A percentile compares a stretch with the other conserved stretches of the same genome.
Evolutionary conservation across 2,888 invertebrate species (phyloP).

Genomic region (Idaea dimidiata): DNA sequence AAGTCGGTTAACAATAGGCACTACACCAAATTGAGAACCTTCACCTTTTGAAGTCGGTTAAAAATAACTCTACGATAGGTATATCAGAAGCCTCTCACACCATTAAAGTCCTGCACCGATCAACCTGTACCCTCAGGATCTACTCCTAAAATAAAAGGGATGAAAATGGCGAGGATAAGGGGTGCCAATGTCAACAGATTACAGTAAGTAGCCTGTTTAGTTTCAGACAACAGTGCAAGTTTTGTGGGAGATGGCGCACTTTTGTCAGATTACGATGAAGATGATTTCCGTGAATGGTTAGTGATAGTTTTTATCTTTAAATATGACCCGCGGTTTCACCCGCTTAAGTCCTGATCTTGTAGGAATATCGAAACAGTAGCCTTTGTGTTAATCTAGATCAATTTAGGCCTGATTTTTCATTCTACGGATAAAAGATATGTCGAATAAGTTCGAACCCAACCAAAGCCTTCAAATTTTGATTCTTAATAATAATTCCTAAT

Average conservation of each 20-base stretch:
- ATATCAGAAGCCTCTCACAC: background rate
- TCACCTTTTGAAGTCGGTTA: background rate
- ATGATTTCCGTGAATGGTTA: background rate
- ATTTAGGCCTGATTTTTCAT: too few relatives aligned
- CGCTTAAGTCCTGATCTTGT: too few relatives aligned
- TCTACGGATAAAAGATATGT: too few relatives aligned
- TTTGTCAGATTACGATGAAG: background rate
- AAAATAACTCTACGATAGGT: background rate
- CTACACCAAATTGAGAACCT: background rate
- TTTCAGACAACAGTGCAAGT: background rate
- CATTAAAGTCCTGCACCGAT: slow-evolving; percentile 17
- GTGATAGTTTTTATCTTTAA: background rate
- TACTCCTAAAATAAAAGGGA: background rate
- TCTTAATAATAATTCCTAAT: too few relatives aligned
- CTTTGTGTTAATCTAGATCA: too few relatives aligned
- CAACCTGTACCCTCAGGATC: slow-evolving; percentile 10
- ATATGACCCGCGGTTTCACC: background rate
- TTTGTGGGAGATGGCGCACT: background rate
- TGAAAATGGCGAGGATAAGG: background rate
- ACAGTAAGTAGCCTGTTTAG: slow-evolving; percentile 1
- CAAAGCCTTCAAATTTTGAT: too few relatives aligned
- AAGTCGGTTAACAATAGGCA: too few relatives aligned
- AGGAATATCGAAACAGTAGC: too few relatives aligned
- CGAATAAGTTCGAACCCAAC: too few relatives aligned
- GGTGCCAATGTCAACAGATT: background rate